Percentiles rank a stretch among this genome's conserved stretches.
These are phyloP conservation scores for Geotrypetes seraphini DNA, from an alignment of 2,797 vertebrate genomes.

Conservation along the genomic window DNA sequence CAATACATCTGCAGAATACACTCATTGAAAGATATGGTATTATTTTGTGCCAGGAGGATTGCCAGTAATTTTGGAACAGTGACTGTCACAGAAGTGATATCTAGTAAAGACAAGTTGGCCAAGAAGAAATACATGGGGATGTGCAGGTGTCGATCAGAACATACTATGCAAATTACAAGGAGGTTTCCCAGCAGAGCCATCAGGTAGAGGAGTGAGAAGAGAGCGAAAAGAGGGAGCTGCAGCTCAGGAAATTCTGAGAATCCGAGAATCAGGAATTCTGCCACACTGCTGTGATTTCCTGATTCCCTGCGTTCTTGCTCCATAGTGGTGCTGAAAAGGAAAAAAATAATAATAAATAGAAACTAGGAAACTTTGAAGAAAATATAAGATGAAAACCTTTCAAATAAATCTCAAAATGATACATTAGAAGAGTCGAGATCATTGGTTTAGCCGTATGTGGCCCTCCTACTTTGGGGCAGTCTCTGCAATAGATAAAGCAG, in stretches of 20 bases:
- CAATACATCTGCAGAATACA: conserved; percentile 9
- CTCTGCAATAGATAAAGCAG: too few species aligned
- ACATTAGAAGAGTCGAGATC: too few species aligned
- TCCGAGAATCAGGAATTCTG: conserved; percentile 16
- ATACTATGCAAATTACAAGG: conserved; percentile 14
- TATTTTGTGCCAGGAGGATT: conserved; percentile 8
- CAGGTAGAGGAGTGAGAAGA: conserved; percentile 10
- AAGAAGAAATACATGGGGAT: conserved; percentile 25
- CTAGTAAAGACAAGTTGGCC: conserved; percentile 21
- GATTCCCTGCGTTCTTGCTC: too few species aligned
- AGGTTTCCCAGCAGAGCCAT: conserved; percentile 6
- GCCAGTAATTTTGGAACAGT: conserved; percentile 13
- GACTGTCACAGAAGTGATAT: conserved; percentile 10
- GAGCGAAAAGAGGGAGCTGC: conserved; percentile 7
- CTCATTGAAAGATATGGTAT: not conserved
- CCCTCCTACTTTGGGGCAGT: too few species aligned
- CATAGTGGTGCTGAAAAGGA: too few species aligned
- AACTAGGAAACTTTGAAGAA: too few species aligned
- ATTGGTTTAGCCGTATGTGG: too few species aligned
- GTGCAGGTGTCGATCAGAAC: conserved; percentile 7
- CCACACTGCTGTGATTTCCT: conserved; percentile 1
- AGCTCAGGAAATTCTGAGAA: conserved; percentile 16
- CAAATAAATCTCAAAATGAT: too few species aligned
- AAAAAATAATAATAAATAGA: too few species aligned
- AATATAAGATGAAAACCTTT: too few species aligned